phyloP scores from a whole-genome alignment of 2,797 vertebrate species.

The Argyrosomus regius region DNA sequence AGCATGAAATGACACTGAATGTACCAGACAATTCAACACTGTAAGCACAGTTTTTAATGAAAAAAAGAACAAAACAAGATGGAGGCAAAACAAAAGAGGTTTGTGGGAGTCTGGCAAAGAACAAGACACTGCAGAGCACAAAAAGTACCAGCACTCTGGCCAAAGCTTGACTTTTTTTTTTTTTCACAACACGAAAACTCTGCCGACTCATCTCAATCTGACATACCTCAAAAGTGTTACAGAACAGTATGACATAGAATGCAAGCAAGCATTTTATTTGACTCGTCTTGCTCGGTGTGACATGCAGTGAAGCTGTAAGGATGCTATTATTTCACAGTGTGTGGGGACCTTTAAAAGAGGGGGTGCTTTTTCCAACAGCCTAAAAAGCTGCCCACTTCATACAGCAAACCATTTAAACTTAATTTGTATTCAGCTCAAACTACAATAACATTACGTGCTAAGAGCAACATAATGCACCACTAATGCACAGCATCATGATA shows the following conservation, averaged over 20 bases:
- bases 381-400: constrained; percentile 22
- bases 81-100: too few species aligned
- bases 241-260: background rate
- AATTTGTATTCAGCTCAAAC: constrained; percentile 66
- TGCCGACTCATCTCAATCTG: background rate
- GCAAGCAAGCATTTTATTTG: background rate
- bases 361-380: background rate
- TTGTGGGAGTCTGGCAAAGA: background rate
- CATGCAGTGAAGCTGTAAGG: background rate
- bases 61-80: background rate
- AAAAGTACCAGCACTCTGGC: background rate
- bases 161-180: background rate
- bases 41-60: background rate
- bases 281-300: background rate
- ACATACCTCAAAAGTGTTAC: background rate
- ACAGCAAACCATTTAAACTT: constrained; percentile 33
- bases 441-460: constrained; percentile 61
- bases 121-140: background rate
- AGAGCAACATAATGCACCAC: constrained; percentile 66
- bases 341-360: constrained; percentile 21
- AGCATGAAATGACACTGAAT: too few species aligned
- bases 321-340: background rate
- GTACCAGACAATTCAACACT: background rate
- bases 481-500: constrained; percentile 65
- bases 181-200: background rate